Evolutionary conservation across 2,888 invertebrate species (phyloP), one percentile per base, ranked within the genome.

Genomic region (Lycophotia porphyrea): DNA sequence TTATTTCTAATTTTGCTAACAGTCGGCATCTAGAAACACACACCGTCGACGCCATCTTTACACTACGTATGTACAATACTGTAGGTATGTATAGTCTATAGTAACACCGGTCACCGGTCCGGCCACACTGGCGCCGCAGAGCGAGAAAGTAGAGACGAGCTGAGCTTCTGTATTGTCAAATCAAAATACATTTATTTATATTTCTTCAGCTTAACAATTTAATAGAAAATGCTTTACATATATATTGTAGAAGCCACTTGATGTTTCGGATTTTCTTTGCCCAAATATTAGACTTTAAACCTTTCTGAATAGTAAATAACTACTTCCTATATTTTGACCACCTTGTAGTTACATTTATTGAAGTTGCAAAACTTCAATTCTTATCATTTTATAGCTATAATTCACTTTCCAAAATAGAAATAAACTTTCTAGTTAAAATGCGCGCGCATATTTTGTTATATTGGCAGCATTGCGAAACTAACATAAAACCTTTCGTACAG

Each of bases 1-100:
- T 96, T 95, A 97, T 95, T 95, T 97, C 97, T 94, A 97, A 95
- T 96, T 97, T 97, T 91, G 97, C 94, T 92, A 97, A 94, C 92
- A 97, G 94, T 95, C 97, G 97, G 95, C 97, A 96, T 93, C 95
- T 95, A 93, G 97, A 97, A 93, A 96, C 96, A 95, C 97, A 97
- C 93, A 97, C 97, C 93, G 96, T 96, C 93, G 97, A 96, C 97
- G 97, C 97, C 97, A 97, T 97, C 94, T 97, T 97, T 95, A 94
- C 94, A 96, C 95, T 95, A 96, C 95, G 85, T 90, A 87, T 86
- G 86, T 88, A 89, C 81, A 87, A 72, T 81, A 82, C 65, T 76
- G 76, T 88, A 86, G 69, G 84, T 89, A 87, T 82, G 81, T 87
- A 86, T 88, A 89, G 85, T 78, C 84, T 84, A 87, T 83, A 88